phyloP scores from a whole-genome alignment of 2,797 vertebrate species.

The Tragelaphus oryx region DNA sequence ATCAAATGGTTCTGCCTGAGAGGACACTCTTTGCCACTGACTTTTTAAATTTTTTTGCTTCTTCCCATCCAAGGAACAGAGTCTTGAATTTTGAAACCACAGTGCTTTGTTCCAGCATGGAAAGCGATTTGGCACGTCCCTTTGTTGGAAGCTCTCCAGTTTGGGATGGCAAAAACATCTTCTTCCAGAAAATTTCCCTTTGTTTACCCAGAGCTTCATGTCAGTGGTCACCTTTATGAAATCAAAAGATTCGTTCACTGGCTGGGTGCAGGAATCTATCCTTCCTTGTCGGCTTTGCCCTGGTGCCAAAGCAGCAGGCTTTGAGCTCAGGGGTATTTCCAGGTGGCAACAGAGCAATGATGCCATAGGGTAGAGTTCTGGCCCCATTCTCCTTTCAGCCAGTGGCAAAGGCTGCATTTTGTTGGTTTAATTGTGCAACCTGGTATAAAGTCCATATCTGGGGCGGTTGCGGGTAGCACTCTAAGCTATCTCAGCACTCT shows the following conservation, averaged over 20 bases:
- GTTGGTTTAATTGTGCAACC: constrained; percentile 71
- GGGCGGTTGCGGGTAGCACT: constrained; percentile 61
- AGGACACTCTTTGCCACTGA: not conserved
- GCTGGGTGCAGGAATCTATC: constrained; percentile 22
- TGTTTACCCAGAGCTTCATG: constrained; percentile 22
- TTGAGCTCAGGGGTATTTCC: constrained; percentile 69
- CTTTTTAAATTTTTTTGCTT: not conserved
- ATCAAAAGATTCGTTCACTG: constrained; percentile 55
- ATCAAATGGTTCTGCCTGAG: constrained; percentile 8
- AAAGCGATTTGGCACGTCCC: constrained; percentile 20
- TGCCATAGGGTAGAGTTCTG: constrained; percentile 42
- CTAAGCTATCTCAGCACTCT: not conserved
- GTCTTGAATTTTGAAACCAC: constrained; percentile 48
- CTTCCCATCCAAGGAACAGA: not conserved
- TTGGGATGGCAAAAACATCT: constrained; percentile 15
- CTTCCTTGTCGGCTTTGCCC: constrained; percentile 64
- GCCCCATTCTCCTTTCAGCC: constrained; percentile 48
- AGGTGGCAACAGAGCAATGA: constrained; percentile 35
- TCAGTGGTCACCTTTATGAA: constrained; percentile 59
- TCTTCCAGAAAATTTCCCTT: constrained; percentile 19
- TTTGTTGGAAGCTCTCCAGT: not conserved
- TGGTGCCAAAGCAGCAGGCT: constrained; percentile 61
- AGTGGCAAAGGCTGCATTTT: constrained; percentile 26
- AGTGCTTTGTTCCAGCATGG: constrained; percentile 5
- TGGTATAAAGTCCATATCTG: constrained; percentile 72